phyloP scores from a whole-genome alignment of 2,888 invertebrate species.

The Mystacides longicornis region DNA sequence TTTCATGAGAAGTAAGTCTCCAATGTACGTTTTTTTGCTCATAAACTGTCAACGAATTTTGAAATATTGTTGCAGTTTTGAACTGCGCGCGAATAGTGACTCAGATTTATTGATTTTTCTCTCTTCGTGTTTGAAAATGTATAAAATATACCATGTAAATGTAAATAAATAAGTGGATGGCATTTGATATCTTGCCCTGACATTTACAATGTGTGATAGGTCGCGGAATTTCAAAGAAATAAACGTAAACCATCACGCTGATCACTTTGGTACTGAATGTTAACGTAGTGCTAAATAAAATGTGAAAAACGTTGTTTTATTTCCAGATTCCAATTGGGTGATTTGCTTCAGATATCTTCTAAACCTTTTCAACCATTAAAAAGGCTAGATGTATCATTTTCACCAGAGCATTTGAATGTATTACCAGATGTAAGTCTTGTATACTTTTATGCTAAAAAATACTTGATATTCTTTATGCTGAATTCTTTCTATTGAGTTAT shows the following conservation, averaged over 20 bases:
- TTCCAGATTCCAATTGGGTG: constrained; percentile 16
- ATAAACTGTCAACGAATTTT: neutral
- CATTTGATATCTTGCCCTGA: constrained; percentile 28
- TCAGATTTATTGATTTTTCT: constrained; percentile 47
- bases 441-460: too few species aligned
- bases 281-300: constrained; percentile 4
- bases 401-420: constrained; percentile 45
- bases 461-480: too few species aligned
- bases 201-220: constrained; percentile 10
- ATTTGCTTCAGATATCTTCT: constrained; percentile 31
- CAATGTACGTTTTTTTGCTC: neutral
- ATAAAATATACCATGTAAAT: constrained; percentile 39
- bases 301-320: neutral
- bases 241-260: neutral
- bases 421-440: constrained; percentile 41
- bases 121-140: constrained; percentile 36
- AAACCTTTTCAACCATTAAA: constrained; percentile 40
- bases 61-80: constrained; percentile 6
- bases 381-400: constrained; percentile 42
- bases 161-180: constrained; percentile 48
- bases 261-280: neutral
- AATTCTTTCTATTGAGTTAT: too few species aligned
- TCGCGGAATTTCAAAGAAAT: neutral
- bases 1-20: constrained; percentile 3
- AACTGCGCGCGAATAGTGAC: constrained; percentile 26